Evolutionary conservation across 2,888 invertebrate species (phyloP).

Genomic region (Drosophila cognata): DNA sequence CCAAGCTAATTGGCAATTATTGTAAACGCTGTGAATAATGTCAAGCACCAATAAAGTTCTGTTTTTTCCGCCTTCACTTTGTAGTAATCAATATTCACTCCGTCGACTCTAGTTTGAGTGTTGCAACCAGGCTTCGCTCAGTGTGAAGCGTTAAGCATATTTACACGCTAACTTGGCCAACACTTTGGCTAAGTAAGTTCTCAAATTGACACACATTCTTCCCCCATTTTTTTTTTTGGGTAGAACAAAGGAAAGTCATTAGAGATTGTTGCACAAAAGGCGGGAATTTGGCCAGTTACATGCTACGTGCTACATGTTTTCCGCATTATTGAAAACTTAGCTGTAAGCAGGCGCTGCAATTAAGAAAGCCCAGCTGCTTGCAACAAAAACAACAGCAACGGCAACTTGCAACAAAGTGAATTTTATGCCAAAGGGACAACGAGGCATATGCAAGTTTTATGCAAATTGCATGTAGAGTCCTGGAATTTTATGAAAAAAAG

Average conservation of each 20-base stretch:
- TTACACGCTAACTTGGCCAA: conserved; percentile 62
- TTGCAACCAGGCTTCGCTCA: conserved; percentile 31
- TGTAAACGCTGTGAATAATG: conserved; percentile 26
- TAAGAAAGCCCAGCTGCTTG: conserved; percentile 44
- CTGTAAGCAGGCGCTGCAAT: conserved; percentile 66
- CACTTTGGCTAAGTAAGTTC: conserved; percentile 57
- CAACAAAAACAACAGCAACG: conserved; percentile 14
- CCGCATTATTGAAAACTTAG: conserved; percentile 76
- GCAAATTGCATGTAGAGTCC: conserved; percentile 67
- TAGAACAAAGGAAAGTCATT: conserved; percentile 68
- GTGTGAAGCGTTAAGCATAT: conserved; percentile 58
- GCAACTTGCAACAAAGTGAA: conserved; percentile 57
- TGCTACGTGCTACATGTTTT: conserved; percentile 56
- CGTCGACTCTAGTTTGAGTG: conserved; percentile 47
- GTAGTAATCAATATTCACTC: conserved; percentile 14
- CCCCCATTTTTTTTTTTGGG: conserved; percentile 1
- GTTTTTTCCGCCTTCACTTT: conserved; percentile 36
- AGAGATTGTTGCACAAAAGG: conserved; percentile 64
- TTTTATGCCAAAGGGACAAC: conserved; percentile 65
- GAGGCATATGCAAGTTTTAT: conserved; percentile 67
- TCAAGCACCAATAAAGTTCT: conserved; percentile 36
- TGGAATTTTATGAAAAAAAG: conserved; percentile 18
- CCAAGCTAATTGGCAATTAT: conserved; percentile 32
- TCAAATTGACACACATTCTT: conserved; percentile 68
- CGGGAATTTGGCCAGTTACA: conserved; percentile 52